Percentiles rank a stretch among this genome's conserved stretches.
These are phyloP conservation scores for Mamestra configurata DNA, from an alignment of 1,140 invertebrate genomes.

Conservation along the genomic window DNA sequence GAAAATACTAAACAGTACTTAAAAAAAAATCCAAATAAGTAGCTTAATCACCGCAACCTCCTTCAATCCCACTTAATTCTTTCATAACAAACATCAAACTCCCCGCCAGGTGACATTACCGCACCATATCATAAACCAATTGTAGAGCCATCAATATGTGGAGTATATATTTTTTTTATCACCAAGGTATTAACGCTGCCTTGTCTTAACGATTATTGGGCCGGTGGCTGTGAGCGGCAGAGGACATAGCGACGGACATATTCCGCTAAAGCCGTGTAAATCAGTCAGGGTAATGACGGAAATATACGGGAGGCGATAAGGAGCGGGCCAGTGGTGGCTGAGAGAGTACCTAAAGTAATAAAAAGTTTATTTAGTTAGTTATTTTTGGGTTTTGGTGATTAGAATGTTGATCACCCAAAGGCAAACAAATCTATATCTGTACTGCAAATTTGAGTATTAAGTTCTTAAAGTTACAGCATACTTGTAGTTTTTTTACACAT, in stretches of 20 bases:
- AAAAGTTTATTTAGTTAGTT: neutral
- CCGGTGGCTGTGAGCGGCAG: constrained; percentile 57
- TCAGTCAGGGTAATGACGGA: constrained; percentile 65
- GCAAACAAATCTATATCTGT: neutral
- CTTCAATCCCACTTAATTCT: neutral
- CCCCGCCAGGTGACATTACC: constrained; percentile 13
- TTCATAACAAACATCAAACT: constrained; percentile 27
- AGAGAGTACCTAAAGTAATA: constrained; percentile 9
- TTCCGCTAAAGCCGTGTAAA: constrained; percentile 66
- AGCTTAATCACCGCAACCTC: too few relatives aligned
- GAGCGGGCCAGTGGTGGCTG: constrained; percentile 19
- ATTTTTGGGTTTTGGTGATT: neutral
- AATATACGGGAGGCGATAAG: constrained; percentile 57
- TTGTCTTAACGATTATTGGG: constrained; percentile 75
- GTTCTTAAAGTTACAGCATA: too few relatives aligned
- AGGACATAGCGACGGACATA: constrained; percentile 54
- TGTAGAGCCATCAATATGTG: constrained; percentile 53
- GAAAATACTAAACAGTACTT: too few relatives aligned
- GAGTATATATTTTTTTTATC: constrained; percentile 51
- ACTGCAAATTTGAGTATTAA: too few relatives aligned
- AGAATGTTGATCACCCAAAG: neutral
- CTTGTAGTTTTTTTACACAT: too few relatives aligned
- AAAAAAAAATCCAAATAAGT: too few relatives aligned
- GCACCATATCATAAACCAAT: constrained; percentile 53
- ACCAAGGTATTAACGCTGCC: constrained; percentile 61